Conservation (phyloP, 2,888 invertebrate species). For the Cryptocephalus moraei region DNA sequence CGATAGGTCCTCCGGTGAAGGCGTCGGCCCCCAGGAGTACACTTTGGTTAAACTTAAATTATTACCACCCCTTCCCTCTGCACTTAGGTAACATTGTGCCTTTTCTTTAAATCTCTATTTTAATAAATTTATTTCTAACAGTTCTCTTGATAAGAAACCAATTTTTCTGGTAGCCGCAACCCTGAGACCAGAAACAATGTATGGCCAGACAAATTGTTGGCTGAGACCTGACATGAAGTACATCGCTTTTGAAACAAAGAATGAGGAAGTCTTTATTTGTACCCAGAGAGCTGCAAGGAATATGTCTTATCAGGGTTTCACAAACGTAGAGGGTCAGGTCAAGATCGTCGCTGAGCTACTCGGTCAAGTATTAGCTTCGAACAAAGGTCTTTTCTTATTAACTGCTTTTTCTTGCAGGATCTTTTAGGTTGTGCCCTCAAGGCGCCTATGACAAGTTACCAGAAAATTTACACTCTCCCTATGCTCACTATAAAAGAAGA, state of each 20-base stretch:
- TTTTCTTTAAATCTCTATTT: neutral
- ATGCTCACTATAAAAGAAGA: conserved; percentile 97
- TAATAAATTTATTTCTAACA: conserved; percentile 27
- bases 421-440: conserved; percentile 75
- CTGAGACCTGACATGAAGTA: conserved; percentile 90
- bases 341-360: conserved; percentile 57
- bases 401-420: conserved; percentile 37
- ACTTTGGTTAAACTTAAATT: conserved; percentile 91
- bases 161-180: conserved; percentile 94
- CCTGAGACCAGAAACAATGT: conserved; percentile 98
- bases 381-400: neutral
- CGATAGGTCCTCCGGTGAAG: conserved; percentile 91
- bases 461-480: conserved; percentile 83
- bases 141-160: conserved; percentile 43
- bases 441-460: conserved; percentile 77
- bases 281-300: conserved; percentile 85
- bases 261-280: conserved; percentile 74
- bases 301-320: conserved; percentile 92
- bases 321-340: conserved; percentile 66
- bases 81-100: conserved; percentile 47
- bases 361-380: conserved; percentile 46
- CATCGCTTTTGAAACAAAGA: conserved; percentile 68
- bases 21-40: conserved; percentile 97
- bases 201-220: conserved; percentile 99
- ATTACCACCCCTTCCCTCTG: conserved; percentile 58